Percentiles rank a stretch among this genome's conserved stretches.
Evolutionary conservation across 2,888 invertebrate genomes (phyloP).

Genomic region (Tuberolachnus salignus): DNA sequence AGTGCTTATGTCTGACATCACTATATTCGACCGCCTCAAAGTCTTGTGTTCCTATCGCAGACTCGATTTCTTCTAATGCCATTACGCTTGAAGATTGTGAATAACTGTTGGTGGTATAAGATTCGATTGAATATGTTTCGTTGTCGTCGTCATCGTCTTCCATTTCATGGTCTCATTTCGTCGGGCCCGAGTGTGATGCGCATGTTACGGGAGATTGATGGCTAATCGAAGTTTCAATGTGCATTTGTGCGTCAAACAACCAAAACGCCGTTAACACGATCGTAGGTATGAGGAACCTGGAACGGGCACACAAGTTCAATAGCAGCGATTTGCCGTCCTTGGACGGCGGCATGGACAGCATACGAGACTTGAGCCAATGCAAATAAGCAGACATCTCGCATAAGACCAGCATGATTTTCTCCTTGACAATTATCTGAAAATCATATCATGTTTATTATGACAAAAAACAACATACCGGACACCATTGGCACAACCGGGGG

Average conservation of each 20-base stretch:
- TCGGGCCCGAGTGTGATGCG: slow-evolving; percentile 1
- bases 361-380: slow-evolving; percentile 28
- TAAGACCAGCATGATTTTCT: slow-evolving; percentile 17
- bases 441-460: too few relatives aligned
- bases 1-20: too few relatives aligned
- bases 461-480: too few relatives aligned
- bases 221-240: slow-evolving; percentile 17
- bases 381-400: slow-evolving; percentile 31
- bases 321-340: slow-evolving; percentile 35
- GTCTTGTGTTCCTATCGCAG: too few relatives aligned
- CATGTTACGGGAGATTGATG: slow-evolving; percentile 20
- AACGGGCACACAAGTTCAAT: slow-evolving; percentile 26
- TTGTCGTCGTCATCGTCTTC: neutral
- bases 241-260: slow-evolving; percentile 43
- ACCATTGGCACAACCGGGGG: too few relatives aligned
- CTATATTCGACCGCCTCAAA: too few relatives aligned
- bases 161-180: neutral
- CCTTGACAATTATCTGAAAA: slow-evolving; percentile 21
- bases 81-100: too few relatives aligned
- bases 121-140: neutral
- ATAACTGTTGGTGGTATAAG: neutral
- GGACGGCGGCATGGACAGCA: slow-evolving; percentile 10
- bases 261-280: slow-evolving; percentile 48
- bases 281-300: slow-evolving; percentile 38
- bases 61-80: too few relatives aligned